Evolutionary conservation across 2,797 vertebrate species (phyloP).

Genomic region (Benthosema pterotum): DNA sequence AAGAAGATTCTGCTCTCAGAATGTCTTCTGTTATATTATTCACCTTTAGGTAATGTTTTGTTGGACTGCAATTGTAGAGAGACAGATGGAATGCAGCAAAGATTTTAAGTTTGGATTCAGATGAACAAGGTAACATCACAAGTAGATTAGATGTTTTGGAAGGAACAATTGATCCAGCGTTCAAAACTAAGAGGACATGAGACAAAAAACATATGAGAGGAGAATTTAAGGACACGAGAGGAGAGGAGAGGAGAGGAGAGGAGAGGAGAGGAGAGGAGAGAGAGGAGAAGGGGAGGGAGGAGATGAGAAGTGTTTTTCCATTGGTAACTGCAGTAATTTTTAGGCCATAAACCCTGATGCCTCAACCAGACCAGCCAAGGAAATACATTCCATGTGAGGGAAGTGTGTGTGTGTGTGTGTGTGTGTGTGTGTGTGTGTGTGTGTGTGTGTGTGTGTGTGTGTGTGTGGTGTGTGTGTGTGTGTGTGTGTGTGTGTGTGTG

Average conservation of each 20-base stretch:
- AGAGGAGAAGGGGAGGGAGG: too few species aligned
- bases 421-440: neutral
- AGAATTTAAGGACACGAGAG: neutral
- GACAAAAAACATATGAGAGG: neutral
- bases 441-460: slow-evolving; percentile 7
- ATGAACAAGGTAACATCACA: too few species aligned
- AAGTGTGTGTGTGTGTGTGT: neutral
- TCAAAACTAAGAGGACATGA: neutral
- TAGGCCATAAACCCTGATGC: slow-evolving; percentile 1
- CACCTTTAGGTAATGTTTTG: too few species aligned
- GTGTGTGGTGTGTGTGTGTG: slow-evolving; percentile 5
- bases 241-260: neutral
- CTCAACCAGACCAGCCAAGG: neutral
- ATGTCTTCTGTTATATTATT: too few species aligned
- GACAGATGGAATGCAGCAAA: neutral
- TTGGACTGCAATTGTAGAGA: neutral
- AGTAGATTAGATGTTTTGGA: neutral
- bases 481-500: neutral
- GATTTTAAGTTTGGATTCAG: too few species aligned
- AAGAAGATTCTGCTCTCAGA: too few species aligned
- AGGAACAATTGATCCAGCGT: neutral
- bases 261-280: too few species aligned
- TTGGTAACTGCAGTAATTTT: neutral
- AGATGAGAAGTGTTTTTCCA: neutral
- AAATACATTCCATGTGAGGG: neutral